Conservation (phyloP, 2,113 vertebrate species). For the Notothenia rossii region DNA sequence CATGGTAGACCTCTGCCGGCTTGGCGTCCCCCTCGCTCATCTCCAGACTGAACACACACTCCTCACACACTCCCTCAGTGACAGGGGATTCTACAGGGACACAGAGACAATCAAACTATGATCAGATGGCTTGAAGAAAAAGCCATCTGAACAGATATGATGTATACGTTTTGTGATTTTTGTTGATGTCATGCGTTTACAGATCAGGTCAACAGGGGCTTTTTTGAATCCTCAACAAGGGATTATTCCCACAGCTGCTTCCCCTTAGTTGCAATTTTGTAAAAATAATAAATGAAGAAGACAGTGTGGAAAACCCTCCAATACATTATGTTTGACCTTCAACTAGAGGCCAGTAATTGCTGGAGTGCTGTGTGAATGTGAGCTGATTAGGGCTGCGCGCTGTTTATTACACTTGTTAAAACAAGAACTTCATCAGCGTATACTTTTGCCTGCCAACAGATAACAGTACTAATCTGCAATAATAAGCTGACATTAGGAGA, state of each 20-base stretch:
- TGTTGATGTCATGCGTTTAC: not conserved
- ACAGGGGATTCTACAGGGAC: constrained; percentile 71
- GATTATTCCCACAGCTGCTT: constrained; percentile 20
- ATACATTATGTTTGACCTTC: constrained; percentile 61
- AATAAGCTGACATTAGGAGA: constrained; percentile 60
- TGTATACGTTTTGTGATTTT: not conserved
- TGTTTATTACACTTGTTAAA: constrained; percentile 55
- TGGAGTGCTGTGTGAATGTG: constrained; percentile 38
- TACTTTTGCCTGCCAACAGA: constrained; percentile 63
- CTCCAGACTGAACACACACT: constrained; percentile 92
- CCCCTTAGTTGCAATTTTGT: constrained; percentile 6
- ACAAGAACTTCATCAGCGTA: constrained; percentile 44
- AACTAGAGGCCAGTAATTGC: constrained; percentile 44
- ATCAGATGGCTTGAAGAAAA: not conserved
- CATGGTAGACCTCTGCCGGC: constrained; percentile 90
- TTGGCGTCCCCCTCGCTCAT: constrained; percentile 87
- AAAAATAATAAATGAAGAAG: constrained; percentile 32
- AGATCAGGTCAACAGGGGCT: not conserved
- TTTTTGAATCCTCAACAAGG: not conserved
- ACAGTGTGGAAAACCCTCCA: constrained; percentile 52
- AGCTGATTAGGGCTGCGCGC: constrained; percentile 51
- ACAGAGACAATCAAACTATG: not conserved
- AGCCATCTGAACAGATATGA: not conserved
- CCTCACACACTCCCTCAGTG: constrained; percentile 84
- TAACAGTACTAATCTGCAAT: constrained; percentile 56